Percentiles rank a stretch among this genome's conserved stretches.
Evolutionary conservation across 2,888 invertebrate species (phyloP).

Genomic region (Autographa pulchrina): DNA sequence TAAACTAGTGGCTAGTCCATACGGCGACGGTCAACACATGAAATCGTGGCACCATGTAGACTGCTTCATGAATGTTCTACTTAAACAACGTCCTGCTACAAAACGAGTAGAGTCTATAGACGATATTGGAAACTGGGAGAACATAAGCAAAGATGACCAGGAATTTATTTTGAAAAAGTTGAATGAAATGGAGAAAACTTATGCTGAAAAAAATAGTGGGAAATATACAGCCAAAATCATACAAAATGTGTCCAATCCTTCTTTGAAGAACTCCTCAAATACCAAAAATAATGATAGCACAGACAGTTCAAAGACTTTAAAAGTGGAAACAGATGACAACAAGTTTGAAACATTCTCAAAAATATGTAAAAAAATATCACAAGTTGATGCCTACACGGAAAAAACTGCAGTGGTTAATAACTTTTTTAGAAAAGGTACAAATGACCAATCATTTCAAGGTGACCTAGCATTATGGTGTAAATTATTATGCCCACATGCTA

Average conservation of each 20-base stretch:
- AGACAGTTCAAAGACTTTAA: conserved; percentile 40
- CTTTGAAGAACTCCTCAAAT: conserved; percentile 37
- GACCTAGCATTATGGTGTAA: conserved; percentile 95
- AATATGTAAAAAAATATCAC: conserved; percentile 94
- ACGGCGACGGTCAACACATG: conserved; percentile 92
- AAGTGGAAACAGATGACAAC: conserved; percentile 89
- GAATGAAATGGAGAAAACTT: conserved; percentile 89
- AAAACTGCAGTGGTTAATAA: conserved; percentile 93
- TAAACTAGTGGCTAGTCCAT: conserved; percentile 94
- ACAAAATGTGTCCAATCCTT: conserved; percentile 73
- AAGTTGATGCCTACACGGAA: conserved; percentile 93
- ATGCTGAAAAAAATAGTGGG: conserved; percentile 85
- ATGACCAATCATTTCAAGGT: conserved; percentile 92
- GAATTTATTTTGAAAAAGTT: conserved; percentile 90
- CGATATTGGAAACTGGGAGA: conserved; percentile 94
- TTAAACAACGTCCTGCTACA: conserved; percentile 94
- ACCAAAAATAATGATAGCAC: conserved; percentile 37
- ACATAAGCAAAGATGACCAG: conserved; percentile 91
- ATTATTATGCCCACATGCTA: conserved; percentile 94
- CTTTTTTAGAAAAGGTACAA: conserved; percentile 91
- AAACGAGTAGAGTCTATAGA: conserved; percentile 94
- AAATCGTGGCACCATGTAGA: conserved; percentile 95
- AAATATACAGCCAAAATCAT: conserved; percentile 82
- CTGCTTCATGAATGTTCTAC: conserved; percentile 94
- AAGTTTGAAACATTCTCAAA: conserved; percentile 93